Evolutionary conservation across 2,113 vertebrate genomes (phyloP).

Genomic region (Apteryx owenii): DNA sequence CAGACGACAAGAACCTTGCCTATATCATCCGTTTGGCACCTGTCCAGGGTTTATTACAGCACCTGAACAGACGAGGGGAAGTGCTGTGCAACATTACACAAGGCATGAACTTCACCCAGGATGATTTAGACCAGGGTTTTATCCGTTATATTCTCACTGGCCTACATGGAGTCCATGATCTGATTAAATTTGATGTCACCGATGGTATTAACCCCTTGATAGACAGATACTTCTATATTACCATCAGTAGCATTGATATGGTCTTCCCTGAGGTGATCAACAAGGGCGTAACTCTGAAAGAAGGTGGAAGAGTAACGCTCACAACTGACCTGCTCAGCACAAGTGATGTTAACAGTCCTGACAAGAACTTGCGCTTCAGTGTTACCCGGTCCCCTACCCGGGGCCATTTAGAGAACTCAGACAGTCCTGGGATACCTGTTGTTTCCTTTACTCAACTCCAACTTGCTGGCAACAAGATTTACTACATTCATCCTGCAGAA

Average conservation of each 20-base stretch:
- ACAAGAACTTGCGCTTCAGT: conserved; percentile 63
- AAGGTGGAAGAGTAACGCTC: conserved; percentile 64
- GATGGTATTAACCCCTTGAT: conserved; percentile 73
- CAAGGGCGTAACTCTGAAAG: conserved; percentile 68
- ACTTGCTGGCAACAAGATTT: conserved; percentile 72
- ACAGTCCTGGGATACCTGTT: conserved; percentile 55
- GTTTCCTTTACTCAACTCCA: conserved; percentile 71
- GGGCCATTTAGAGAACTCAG: conserved; percentile 70
- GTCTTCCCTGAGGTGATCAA: conserved; percentile 70
- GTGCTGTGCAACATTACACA: conserved; percentile 67
- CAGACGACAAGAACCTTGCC: conserved; percentile 67
- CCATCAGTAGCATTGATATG: conserved; percentile 42
- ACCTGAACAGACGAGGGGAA: conserved; percentile 75
- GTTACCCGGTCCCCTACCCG: conserved; percentile 49
- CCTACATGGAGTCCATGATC: conserved; percentile 58
- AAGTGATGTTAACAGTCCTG: conserved; percentile 64
- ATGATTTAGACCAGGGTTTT: conserved; percentile 68
- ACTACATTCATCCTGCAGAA: conserved; percentile 64
- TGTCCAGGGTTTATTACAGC: conserved; percentile 78
- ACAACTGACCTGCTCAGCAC: conserved; percentile 71
- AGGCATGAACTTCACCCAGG: conserved; percentile 76
- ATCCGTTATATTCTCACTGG: conserved; percentile 67
- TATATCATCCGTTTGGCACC: conserved; percentile 67
- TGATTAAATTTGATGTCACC: conserved; percentile 78
- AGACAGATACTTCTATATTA: conserved; percentile 69